These are phyloP conservation scores for Gymnoscopelus microlampas DNA, from an alignment of 2,797 vertebrate species.

Conservation along the genomic window DNA sequence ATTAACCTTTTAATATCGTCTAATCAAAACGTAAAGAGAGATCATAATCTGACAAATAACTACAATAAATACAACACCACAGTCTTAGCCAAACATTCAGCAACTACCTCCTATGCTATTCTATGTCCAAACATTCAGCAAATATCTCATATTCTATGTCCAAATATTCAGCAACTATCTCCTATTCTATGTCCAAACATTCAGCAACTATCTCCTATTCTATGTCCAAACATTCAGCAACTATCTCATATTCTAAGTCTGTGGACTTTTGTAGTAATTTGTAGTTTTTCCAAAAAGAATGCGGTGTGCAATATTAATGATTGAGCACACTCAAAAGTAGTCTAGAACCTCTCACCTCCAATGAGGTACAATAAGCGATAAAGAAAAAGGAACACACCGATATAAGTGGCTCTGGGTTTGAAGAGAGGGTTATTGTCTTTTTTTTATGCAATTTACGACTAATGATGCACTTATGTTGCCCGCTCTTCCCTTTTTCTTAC, in stretches of 20 bases:
- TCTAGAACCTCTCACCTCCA: slow-evolving; percentile 13
- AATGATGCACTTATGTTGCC: slow-evolving; percentile 99
- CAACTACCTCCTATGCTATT: neutral
- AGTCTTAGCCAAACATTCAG: slow-evolving; percentile 1
- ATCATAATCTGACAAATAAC: slow-evolving; percentile 24
- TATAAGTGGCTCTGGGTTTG: slow-evolving; percentile 78
- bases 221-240: neutral
- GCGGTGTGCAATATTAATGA: neutral
- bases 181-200: neutral
- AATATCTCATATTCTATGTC: neutral
- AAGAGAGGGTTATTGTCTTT: slow-evolving; percentile 95
- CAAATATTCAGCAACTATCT: neutral
- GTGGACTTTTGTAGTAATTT: slow-evolving; percentile 17
- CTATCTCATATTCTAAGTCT: slow-evolving; percentile 8
- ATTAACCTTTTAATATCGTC: slow-evolving; percentile 28
- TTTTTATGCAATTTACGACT: slow-evolving; percentile 96
- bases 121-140: no score
- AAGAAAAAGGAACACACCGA: slow-evolving; percentile 62
- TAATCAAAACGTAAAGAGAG: slow-evolving; percentile 38
- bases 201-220: neutral
- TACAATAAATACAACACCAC: slow-evolving; percentile 1
- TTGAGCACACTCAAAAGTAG: slow-evolving; percentile 12
- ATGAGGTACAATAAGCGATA: slow-evolving; percentile 38
- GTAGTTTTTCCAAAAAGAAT: neutral
- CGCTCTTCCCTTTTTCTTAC: slow-evolving; percentile 99